Base-by-base conservation (phyloP, 2,888 invertebrate genomes). In the Deilephila elpenor region DNA sequence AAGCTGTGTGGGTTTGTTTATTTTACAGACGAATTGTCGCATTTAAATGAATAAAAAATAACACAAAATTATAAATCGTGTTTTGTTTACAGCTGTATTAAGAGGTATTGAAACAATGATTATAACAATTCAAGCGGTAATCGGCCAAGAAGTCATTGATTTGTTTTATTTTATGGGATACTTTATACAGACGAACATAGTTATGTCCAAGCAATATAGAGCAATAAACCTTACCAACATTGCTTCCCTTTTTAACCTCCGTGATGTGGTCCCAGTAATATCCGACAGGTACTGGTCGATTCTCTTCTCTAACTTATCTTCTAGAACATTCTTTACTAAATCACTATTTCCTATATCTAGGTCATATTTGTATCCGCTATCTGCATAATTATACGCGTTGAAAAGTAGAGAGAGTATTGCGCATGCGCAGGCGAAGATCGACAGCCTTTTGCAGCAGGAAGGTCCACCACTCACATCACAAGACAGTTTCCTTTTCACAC, bases 201-300 rank as follows among this genome's bases (percentile, higher is more conserved):
- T 5, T 32, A 5, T 32, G 25, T 32, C 32, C 32, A 32, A 3
- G 32, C 11, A 14, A 44, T 44, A 44, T 60, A 11, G 60, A 17
- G 44, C 17, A 56, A 3, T n/a, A 56, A 56, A n/a, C 79, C 90
- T 87, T 84, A 94, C 94, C 84, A 94, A 78, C 93, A 93, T 92
- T 14, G 94, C 94, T 82, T 92, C 93, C 74, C 94, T 87, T 81
- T 88, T 93, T 70, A 83, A 32, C 72, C 93, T 86, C 74, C 84
- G 85, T 44, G 85, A 79, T 20, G 82, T 78, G 51, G 79, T 83
- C 14, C 83, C 82, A 34, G 82, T 84, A 3, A 88, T 82, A 76
- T 84, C 85, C 67, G 83, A 80, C 29, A 93, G 77, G 76, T 91
- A 91, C 51, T 83, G 86, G 51, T 91, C 88, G 53, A 94, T 87